Percentiles rank a stretch among this genome's conserved stretches.
These are phyloP conservation scores for Drosophila serrata DNA, from an alignment of 1,140 invertebrate species.

Conservation along the genomic window DNA sequence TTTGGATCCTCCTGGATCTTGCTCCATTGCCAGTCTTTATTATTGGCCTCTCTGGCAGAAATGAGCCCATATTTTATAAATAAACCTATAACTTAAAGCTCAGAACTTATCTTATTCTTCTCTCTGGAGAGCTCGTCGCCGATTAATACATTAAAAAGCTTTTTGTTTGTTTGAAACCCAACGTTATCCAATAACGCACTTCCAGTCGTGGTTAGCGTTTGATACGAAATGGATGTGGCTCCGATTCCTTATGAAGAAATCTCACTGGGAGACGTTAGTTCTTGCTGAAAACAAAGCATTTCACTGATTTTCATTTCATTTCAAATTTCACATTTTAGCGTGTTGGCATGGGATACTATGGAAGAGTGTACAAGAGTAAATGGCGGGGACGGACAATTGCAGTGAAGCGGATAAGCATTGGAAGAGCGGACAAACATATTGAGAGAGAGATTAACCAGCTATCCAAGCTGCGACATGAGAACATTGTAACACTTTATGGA, in stretches of 20 bases:
- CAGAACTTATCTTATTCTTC: neutral
- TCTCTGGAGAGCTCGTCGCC: neutral
- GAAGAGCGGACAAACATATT: conserved; percentile 87
- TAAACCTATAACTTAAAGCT: neutral
- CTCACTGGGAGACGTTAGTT: neutral
- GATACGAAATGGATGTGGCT: neutral
- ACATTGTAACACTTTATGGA: conserved; percentile 97
- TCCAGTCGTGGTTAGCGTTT: conserved; percentile 1
- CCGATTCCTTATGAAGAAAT: conserved; percentile 19
- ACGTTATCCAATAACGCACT: neutral
- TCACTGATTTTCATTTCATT: neutral
- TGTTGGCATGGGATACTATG: conserved; percentile 96
- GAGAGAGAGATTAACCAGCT: conserved; percentile 93
- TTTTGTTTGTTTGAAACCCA: neutral
- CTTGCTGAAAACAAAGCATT: neutral
- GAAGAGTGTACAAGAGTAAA: conserved; percentile 94
- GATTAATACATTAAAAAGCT: neutral
- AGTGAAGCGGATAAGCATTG: conserved; percentile 93
- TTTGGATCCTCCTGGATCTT: neutral
- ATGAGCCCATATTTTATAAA: neutral
- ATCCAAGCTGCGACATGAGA: conserved; percentile 94
- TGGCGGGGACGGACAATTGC: conserved; percentile 87
- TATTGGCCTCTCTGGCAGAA: neutral
- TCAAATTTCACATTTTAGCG: too few relatives aligned
- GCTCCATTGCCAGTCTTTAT: neutral